Percentiles rank a stretch among this genome's conserved stretches.
Evolutionary conservation across 2,888 invertebrate species (phyloP).

Genomic region (Agonopterix subpropinquella): DNA sequence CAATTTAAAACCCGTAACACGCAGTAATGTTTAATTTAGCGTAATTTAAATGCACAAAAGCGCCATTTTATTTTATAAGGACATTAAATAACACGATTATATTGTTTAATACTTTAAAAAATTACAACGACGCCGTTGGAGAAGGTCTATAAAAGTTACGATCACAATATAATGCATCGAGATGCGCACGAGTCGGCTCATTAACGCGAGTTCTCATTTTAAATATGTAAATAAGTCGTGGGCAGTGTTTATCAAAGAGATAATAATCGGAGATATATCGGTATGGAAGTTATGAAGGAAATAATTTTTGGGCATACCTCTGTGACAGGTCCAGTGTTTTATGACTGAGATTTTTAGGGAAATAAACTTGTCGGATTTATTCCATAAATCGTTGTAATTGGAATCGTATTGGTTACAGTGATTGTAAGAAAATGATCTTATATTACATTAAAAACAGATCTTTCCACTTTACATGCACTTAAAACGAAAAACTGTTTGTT

Average conservation of each 20-base stretch:
- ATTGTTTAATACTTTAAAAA: conserved; percentile 8
- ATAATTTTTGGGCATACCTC: conserved; percentile 4
- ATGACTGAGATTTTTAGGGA: conserved; percentile 1
- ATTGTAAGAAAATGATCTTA: no score
- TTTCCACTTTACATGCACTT: no score
- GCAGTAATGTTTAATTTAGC: conserved; percentile 6
- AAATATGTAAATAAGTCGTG: conserved; percentile 22
- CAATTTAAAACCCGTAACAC: conserved; percentile 5
- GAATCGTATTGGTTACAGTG: no score
- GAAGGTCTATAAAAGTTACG: neutral
- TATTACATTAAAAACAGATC: no score
- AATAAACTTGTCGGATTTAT: conserved; percentile 1
- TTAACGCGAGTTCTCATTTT: conserved; percentile 10
- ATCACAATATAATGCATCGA: neutral
- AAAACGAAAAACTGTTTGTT: no score
- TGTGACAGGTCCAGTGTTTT: conserved; percentile 6
- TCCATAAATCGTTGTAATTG: no score
- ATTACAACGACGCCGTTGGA: conserved; percentile 1
- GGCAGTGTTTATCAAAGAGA: conserved; percentile 22
- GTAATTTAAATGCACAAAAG: conserved; percentile 2
- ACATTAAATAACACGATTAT: conserved; percentile 11
- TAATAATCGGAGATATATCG: conserved; percentile 17
- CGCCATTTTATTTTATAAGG: conserved; percentile 2
- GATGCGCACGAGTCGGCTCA: conserved; percentile 7
- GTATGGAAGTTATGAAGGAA: conserved; percentile 13